Percentiles rank a stretch among this genome's conserved stretches.
phyloP scores from a whole-genome alignment of 2,797 vertebrate species.

The Micromesistius poutassou region DNA sequence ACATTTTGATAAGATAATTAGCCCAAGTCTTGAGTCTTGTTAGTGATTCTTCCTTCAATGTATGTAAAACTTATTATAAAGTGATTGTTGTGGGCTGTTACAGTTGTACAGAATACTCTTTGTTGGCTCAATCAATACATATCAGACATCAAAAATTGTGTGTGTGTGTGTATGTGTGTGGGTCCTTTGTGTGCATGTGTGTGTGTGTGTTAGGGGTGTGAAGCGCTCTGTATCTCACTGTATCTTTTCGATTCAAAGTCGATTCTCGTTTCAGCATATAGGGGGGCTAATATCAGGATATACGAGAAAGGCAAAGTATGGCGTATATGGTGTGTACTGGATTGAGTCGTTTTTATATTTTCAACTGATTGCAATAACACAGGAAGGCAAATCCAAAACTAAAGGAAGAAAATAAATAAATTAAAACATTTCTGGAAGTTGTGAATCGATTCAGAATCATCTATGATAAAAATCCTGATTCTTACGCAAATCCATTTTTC shows the following conservation, averaged over 20 bases:
- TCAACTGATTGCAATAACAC: neutral
- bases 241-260: neutral
- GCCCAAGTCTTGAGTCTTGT: slow-evolving; percentile 3
- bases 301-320: neutral
- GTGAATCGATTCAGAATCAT: too few species aligned
- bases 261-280: neutral
- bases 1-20: neutral
- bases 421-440: too few species aligned
- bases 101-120: neutral
- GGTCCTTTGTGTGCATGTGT: neutral
- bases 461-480: too few species aligned
- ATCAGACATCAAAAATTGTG: neutral
- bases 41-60: neutral
- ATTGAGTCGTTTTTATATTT: too few species aligned
- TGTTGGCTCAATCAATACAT: neutral
- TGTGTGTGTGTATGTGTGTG: slow-evolving; percentile 6
- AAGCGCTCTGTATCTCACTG: too few species aligned
- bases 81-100: neutral
- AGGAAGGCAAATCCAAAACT: neutral
- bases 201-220: neutral
- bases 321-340: too few species aligned
- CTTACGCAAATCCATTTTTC: too few species aligned
- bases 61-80: neutral
- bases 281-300: neutral
- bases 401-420: neutral